These are phyloP conservation scores for Carassius gibelio DNA, from an alignment of 2,113 vertebrate species.

Conservation along the genomic window DNA sequence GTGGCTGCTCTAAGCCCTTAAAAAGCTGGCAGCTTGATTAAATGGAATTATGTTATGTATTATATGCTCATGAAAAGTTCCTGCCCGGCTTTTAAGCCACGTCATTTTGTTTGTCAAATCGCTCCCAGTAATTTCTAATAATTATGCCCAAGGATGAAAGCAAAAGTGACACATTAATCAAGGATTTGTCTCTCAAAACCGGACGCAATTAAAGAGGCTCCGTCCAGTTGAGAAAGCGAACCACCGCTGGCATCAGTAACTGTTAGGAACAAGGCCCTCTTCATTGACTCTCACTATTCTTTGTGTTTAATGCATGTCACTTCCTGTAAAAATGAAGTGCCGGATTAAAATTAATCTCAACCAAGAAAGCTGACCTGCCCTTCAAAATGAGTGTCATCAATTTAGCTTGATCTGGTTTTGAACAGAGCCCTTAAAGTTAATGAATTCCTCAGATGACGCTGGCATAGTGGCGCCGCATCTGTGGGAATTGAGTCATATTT, in stretches of 20 bases:
- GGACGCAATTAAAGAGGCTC: constrained; percentile 52
- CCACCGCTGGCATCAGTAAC: constrained; percentile 68
- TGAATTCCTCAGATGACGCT: constrained; percentile 61
- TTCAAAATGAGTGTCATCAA: constrained; percentile 56
- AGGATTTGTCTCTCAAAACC: constrained; percentile 69
- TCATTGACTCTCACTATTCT: constrained; percentile 61
- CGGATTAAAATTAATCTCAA: constrained; percentile 59
- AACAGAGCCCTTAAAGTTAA: constrained; percentile 61
- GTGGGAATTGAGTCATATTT: constrained; percentile 63
- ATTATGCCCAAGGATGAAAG: constrained; percentile 59
- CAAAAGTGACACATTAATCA: constrained; percentile 72
- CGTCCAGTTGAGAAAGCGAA: constrained; percentile 49
- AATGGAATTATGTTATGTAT: constrained; percentile 62
- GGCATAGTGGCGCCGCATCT: constrained; percentile 55
- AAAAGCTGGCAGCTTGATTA: constrained; percentile 59
- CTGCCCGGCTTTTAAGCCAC: constrained; percentile 61
- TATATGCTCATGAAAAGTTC: constrained; percentile 59
- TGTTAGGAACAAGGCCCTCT: constrained; percentile 67
- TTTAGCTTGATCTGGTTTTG: constrained; percentile 63
- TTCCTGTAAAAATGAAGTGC: constrained; percentile 61
- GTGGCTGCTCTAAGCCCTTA: constrained; percentile 53
- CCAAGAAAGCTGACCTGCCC: constrained; percentile 52
- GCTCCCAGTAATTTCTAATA: constrained; percentile 71
- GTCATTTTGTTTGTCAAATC: constrained; percentile 67
- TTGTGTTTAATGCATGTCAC: constrained; percentile 72